Percentiles rank a stretch among this genome's conserved stretches.
Conservation (phyloP, 2,888 invertebrate species). For the Linnaemya tessellans region DNA sequence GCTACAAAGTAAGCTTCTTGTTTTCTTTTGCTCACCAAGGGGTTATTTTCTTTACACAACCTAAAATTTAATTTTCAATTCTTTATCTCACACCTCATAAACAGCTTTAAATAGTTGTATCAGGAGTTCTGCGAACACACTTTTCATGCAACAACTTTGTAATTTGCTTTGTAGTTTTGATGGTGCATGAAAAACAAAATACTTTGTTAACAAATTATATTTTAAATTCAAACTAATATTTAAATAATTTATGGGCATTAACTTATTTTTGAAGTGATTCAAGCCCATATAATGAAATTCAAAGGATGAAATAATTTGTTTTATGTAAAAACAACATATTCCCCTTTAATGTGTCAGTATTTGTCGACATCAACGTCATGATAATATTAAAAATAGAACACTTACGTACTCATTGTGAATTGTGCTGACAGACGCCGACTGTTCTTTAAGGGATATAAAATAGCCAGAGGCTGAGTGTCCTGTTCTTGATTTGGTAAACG, state of each 20-base stretch:
- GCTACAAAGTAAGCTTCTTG: slow-evolving; percentile 22
- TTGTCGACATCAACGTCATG: too few relatives aligned
- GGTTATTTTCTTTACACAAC: slow-evolving; percentile 8
- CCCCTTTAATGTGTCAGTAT: too few relatives aligned
- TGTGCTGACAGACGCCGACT: too few relatives aligned
- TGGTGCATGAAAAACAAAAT: slow-evolving; percentile 6
- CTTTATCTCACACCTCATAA: slow-evolving; percentile 51
- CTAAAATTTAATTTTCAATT: slow-evolving; percentile 11
- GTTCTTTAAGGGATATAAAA: too few relatives aligned
- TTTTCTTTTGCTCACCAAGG: slow-evolving; percentile 15
- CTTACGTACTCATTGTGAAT: too few relatives aligned
- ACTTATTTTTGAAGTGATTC: not conserved
- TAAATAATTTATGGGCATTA: not conserved
- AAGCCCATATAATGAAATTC: not conserved
- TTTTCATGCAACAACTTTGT: not conserved
- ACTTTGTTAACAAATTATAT: not conserved
- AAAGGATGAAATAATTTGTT: too few relatives aligned
- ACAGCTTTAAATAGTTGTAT: slow-evolving; percentile 25
- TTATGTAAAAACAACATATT: too few relatives aligned
- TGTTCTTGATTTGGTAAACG: too few relatives aligned
- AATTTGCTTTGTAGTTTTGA: not conserved
- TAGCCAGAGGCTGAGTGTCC: too few relatives aligned
- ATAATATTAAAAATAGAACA: too few relatives aligned
- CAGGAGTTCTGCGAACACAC: not conserved
- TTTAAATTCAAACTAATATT: not conserved